Base-by-base conservation (phyloP, 2,888 invertebrate species). In the Choristoneura rosaceana region DNA sequence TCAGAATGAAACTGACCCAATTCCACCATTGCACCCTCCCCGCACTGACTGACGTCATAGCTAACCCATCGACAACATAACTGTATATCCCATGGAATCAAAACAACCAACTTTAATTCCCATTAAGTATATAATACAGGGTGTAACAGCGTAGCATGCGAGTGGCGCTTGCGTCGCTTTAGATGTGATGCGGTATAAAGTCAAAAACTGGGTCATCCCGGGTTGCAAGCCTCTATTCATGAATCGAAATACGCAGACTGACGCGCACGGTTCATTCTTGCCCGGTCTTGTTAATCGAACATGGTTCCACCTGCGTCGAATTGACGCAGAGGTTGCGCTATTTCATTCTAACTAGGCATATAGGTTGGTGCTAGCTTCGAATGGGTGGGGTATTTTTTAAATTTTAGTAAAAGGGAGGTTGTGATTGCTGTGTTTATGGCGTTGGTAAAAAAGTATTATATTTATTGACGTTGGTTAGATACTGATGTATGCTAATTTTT, bases 1-100 rank as follows among this genome's bases (percentile, higher is more conserved):
- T 95, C 94, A 95, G 95, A 95, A 95, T 95, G 95, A 95, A 95
- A 95, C 94, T 95, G 95, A 94, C 95, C 95, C 89, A 94, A 93
- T 95, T 95, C 90, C 89, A 80, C 78, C 79, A 82, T 86, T 93
- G 93, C 93, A 93, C 77, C 82, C 90, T 90, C 91, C 89, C 90
- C 90, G 84, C 87, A 85, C 86, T 82, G 76, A 90, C 92, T 95
- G 95, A 95, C 95, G 95, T 95, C 95, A 95, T 92, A 88, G 78
- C 76, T 78, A 78, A 89, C 87, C 89, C 89, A 78, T 79, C 76
- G 71, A 73, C 76, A 77, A 33, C 79, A 79, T 76, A 87, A 80
- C 77, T 79, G 77, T 87, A 82, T 82, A 90, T 82, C 83, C 84
- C 80, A 84, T 74, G 83, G 85, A 78, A n/a, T 74, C 47, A 9